A percentile compares a stretch with the other conserved stretches of the same genome.
These are phyloP conservation scores for Crax fasciolata DNA, from an alignment of 2,797 vertebrate genomes.

Conservation along the genomic window DNA sequence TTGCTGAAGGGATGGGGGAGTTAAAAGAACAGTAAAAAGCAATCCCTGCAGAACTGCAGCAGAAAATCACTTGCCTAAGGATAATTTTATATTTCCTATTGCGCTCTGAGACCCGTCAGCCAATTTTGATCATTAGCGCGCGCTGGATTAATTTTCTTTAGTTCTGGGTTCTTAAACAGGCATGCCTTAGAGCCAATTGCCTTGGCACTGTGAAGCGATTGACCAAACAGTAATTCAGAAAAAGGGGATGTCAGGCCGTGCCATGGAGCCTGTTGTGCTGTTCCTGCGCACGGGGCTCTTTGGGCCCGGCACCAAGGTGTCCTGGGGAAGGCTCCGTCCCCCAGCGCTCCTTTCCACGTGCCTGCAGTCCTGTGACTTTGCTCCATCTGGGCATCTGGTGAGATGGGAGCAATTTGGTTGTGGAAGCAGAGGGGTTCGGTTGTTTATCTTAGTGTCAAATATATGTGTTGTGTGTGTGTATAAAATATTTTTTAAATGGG, in stretches of 20 bases:
- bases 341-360: neutral
- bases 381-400: neutral
- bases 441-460: neutral
- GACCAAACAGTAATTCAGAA: neutral
- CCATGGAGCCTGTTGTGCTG: neutral
- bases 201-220: neutral
- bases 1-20: neutral
- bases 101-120: neutral
- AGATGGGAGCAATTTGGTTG: neutral
- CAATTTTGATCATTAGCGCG: neutral
- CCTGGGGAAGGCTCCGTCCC: neutral
- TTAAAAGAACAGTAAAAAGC: neutral
- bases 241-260: neutral
- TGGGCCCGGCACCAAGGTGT: neutral
- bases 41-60: conserved; percentile 9
- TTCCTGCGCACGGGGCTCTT: neutral
- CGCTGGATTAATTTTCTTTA: neutral
- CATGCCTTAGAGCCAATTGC: neutral
- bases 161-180: neutral
- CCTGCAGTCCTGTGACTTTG: neutral
- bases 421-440: neutral
- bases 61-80: conserved; percentile 36
- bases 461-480: fast-evolving
- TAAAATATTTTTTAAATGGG: fast-evolving
- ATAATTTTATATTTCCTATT: neutral